A percentile compares a stretch with the other conserved stretches of the same genome.
These are phyloP conservation scores for Trichacis sp. DNA, from an alignment of 2,888 invertebrate species.

Conservation along the genomic window DNA sequence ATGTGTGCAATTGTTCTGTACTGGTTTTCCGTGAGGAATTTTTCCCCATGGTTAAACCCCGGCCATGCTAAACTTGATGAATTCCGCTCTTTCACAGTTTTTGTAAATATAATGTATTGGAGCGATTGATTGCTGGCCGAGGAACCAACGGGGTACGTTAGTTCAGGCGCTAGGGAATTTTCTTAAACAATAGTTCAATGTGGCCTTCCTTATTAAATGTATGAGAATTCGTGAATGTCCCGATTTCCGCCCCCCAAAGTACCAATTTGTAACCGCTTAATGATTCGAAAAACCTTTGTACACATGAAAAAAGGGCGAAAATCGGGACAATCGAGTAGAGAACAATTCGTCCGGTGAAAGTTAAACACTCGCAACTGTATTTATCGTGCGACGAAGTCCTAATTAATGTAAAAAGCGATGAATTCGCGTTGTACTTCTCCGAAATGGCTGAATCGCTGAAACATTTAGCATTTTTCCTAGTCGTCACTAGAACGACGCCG, in stretches of 20 bases:
- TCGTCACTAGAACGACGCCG: slow-evolving; percentile 41
- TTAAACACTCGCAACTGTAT: slow-evolving; percentile 38
- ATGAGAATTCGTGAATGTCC: no score
- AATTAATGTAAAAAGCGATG: no score
- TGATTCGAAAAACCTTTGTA: no score
- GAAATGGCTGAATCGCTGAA: slow-evolving; percentile 40
- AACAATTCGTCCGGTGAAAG: slow-evolving; percentile 32
- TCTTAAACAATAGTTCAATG: slow-evolving; percentile 67
- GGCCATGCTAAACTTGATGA: background rate
- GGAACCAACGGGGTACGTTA: slow-evolving; percentile 45
- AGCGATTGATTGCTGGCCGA: background rate
- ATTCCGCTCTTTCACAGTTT: background rate
- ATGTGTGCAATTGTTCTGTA: no score
- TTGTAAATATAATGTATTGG: background rate
- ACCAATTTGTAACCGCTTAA: no score
- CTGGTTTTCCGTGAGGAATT: no score
- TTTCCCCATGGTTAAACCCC: background rate
- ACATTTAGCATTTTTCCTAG: slow-evolving; percentile 47
- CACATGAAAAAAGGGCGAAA: no score
- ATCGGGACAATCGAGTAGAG: no score
- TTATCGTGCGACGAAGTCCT: slow-evolving; percentile 34
- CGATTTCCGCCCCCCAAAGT: no score
- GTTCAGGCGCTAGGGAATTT: slow-evolving; percentile 59
- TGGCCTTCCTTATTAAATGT: slow-evolving; percentile 66
- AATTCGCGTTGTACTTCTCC: slow-evolving; percentile 25